Evolutionary conservation across 2,888 invertebrate genomes (phyloP).

Genomic region (Gymnocheta viridis): DNA sequence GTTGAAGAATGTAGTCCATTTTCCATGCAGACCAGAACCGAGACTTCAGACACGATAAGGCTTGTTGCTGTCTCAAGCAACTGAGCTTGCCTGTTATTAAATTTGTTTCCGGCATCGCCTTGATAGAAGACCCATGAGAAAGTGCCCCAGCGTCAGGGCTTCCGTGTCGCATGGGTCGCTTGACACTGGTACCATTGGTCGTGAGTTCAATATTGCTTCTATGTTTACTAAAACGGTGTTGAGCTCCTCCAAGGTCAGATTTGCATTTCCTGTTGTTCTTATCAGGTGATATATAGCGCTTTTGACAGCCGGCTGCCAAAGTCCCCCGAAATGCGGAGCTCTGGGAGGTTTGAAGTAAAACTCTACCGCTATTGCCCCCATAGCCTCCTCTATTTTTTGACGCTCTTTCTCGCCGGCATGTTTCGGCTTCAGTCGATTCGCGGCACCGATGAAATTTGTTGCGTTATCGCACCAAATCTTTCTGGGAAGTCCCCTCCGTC

Average conservation of each 20-base stretch:
- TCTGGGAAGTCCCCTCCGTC: conserved; percentile 12
- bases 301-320: too few relatives aligned
- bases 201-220: neutral
- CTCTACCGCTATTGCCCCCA: neutral
- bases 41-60: conserved; percentile 19
- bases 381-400: neutral
- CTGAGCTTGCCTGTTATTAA: neutral
- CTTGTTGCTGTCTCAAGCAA: neutral
- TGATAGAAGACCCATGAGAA: conserved; percentile 21
- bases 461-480: conserved; percentile 13
- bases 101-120: neutral
- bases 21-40: conserved; percentile 35
- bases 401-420: too few relatives aligned
- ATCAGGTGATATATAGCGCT: neutral
- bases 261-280: neutral
- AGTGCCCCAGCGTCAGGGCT: neutral
- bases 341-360: conserved; percentile 12
- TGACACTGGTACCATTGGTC: neutral
- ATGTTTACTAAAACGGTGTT: neutral
- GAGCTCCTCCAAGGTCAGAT: neutral
- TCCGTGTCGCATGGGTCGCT: conserved; percentile 11
- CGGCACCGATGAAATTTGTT: neutral
- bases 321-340: conserved; percentile 18
- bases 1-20: neutral
- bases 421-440: neutral